phyloP scores from a whole-genome alignment of 2,113 vertebrate species.

The Silurus asotus region DNA sequence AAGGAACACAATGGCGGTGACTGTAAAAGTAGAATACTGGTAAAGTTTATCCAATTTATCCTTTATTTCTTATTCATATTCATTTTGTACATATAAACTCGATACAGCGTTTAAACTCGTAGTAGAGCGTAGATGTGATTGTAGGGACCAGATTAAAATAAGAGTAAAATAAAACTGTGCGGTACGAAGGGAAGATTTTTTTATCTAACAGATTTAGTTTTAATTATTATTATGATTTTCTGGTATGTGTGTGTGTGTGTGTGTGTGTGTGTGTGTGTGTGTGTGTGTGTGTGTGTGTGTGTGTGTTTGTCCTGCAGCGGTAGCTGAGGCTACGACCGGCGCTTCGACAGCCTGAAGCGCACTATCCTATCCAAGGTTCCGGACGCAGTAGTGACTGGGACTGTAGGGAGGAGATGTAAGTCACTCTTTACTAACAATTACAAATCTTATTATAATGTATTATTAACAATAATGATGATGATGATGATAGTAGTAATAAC shows the following conservation, averaged over 20 bases:
- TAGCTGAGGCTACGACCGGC: constrained; percentile 78
- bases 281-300: neutral
- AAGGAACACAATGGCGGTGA: constrained; percentile 1
- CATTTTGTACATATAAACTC: neutral
- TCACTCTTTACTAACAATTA: too few species aligned
- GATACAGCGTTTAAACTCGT: too few species aligned
- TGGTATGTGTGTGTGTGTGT: neutral
- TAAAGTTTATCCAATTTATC: neutral
- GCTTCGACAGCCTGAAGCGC: constrained; percentile 76
- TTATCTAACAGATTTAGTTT: too few species aligned
- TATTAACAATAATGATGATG: too few species aligned
- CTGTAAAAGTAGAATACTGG: constrained; percentile 40
- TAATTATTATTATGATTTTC: too few species aligned
- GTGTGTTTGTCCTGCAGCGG: constrained; percentile 61
- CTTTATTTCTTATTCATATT: neutral
- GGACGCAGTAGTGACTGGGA: constrained; percentile 69
- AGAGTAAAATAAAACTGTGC: too few species aligned
- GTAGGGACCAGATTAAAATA: too few species aligned
- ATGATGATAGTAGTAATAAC: too few species aligned
- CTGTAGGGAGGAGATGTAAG: constrained; percentile 68
- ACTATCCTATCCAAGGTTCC: constrained; percentile 75
- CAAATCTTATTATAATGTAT: too few species aligned
- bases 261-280: neutral
- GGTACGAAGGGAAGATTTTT: too few species aligned
- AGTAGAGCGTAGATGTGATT: too few species aligned